Evolutionary conservation across 2,113 vertebrate species (phyloP).

Genomic region (Anarhynchus alexandrinus): DNA sequence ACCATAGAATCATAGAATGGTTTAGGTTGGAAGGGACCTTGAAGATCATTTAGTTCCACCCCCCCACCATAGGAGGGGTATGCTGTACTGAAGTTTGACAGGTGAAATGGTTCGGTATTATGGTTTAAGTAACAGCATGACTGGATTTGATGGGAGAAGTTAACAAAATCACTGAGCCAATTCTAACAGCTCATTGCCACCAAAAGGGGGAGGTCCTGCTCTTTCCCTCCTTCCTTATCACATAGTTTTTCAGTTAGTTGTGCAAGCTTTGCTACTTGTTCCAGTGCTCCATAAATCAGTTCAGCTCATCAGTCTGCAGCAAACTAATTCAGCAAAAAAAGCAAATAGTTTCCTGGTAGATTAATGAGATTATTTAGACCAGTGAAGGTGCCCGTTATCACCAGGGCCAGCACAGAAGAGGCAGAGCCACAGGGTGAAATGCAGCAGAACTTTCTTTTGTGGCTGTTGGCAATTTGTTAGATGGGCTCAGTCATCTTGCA

Average conservation of each 20-base stretch:
- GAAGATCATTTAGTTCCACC: too few relatives aligned
- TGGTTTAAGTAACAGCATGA: neutral
- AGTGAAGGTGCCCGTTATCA: neutral
- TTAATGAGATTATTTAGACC: neutral
- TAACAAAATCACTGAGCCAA: neutral
- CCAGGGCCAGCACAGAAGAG: neutral
- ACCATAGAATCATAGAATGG: too few relatives aligned
- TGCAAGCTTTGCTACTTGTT: neutral
- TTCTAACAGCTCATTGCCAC: neutral
- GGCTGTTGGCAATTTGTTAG: neutral
- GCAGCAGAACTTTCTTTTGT: neutral
- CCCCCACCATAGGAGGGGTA: too few relatives aligned
- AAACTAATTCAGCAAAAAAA: neutral
- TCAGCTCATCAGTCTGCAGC: neutral
- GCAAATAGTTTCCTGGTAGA: neutral
- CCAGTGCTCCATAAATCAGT: neutral
- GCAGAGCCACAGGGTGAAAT: neutral
- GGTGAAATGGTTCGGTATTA: neutral
- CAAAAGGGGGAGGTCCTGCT: neutral
- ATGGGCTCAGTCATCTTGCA: neutral
- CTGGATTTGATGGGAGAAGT: neutral
- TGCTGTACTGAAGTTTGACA: neutral
- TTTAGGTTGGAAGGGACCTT: too few relatives aligned
- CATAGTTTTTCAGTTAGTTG: neutral
- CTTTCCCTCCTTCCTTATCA: neutral